Percentiles rank a stretch among this genome's conserved stretches.
Conservation (phyloP, 2,797 vertebrate species). For the Ceyx erithaca region DNA sequence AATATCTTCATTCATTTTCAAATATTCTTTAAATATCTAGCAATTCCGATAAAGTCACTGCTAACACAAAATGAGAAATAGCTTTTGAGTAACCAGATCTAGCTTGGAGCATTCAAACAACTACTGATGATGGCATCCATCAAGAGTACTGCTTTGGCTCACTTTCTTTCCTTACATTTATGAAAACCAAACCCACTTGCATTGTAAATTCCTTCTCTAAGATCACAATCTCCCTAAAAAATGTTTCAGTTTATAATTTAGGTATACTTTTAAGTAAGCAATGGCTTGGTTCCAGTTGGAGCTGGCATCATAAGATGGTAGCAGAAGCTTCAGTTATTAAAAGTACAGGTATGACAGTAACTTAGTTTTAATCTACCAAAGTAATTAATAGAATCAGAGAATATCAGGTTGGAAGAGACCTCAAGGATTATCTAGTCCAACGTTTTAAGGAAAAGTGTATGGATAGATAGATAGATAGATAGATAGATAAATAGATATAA, state of each 20-base stretch:
- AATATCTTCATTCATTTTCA: background rate
- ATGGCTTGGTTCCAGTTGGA: background rate
- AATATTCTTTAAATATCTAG: background rate
- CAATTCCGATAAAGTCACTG: background rate
- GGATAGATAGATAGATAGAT: too few relatives aligned
- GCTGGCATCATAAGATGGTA: background rate
- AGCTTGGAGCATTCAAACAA: background rate
- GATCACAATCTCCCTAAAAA: background rate
- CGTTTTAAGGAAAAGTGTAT: too few relatives aligned
- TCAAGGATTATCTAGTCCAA: too few relatives aligned
- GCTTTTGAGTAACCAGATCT: background rate
- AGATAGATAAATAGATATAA: too few relatives aligned
- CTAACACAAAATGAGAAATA: background rate
- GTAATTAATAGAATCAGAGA: background rate
- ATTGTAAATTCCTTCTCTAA: background rate
- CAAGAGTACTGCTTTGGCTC: background rate
- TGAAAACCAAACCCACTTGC: background rate
- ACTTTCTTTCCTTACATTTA: background rate
- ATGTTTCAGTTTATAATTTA: background rate
- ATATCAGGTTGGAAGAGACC: too few relatives aligned
- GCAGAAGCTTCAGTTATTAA: background rate
- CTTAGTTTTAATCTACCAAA: background rate
- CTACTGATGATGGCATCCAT: background rate
- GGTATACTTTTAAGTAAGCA: background rate
- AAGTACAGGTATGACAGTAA: background rate